Evolutionary conservation across 2,113 vertebrate species (phyloP).

Genomic region (Seriola aureovittata): DNA sequence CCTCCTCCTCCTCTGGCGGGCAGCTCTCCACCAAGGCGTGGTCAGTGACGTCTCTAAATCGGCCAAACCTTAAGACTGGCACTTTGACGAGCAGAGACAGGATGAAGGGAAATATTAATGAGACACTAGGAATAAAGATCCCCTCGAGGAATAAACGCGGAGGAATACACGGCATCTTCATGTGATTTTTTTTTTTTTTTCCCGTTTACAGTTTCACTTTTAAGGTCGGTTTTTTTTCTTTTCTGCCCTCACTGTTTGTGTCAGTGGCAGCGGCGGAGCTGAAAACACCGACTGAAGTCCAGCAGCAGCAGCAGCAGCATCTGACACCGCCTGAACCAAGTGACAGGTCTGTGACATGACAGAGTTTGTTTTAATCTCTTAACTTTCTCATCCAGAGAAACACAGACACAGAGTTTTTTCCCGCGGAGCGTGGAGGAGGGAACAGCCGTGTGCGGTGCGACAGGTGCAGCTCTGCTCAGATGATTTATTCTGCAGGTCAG

Average conservation of each 20-base stretch:
- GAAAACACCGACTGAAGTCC: not conserved
- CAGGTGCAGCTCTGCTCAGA: conserved; percentile 8
- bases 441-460: not conserved
- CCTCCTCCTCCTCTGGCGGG: not conserved
- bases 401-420: too few relatives aligned
- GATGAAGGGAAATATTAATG: conserved; percentile 4
- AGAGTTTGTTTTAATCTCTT: too few relatives aligned
- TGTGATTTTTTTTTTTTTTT: not conserved
- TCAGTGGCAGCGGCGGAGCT: not conserved
- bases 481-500: too few relatives aligned
- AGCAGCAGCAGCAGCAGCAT: not conserved
- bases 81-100: not conserved
- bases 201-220: conserved; percentile 11
- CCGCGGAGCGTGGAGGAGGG: too few relatives aligned
- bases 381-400: not conserved
- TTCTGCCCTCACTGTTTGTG: not conserved
- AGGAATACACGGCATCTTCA: not conserved
- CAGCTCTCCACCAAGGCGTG: conserved; percentile 56
- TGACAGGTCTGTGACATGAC: conserved; percentile 38
- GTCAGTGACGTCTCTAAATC: conserved; percentile 59
- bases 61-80: conserved; percentile 50
- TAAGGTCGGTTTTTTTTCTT: not conserved
- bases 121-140: conserved; percentile 12
- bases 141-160: conserved; percentile 20
- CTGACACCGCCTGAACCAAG: not conserved